phyloP scores from a whole-genome alignment of 2,113 vertebrate species.

The Origma solitaria region DNA sequence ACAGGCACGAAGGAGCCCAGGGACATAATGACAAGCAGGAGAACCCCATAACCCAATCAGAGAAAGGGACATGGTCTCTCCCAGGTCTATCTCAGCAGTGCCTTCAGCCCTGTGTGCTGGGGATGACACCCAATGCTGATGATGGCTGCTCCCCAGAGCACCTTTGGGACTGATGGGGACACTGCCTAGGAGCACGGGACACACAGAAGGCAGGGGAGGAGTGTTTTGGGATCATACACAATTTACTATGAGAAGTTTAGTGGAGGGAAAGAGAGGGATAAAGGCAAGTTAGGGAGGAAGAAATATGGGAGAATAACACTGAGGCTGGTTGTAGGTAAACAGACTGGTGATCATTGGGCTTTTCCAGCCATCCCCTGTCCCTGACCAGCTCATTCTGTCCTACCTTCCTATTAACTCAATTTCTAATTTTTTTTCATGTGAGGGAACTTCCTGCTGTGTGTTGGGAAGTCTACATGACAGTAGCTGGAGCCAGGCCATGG shows the following conservation, averaged over 20 bases:
- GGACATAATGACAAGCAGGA: neutral
- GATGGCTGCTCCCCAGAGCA: neutral
- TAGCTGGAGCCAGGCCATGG: neutral
- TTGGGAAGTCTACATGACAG: neutral
- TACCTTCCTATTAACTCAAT: neutral
- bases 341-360: neutral
- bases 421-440: neutral
- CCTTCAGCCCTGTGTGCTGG: rapidly evolving
- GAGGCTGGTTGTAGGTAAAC: neutral
- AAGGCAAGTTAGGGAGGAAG: neutral
- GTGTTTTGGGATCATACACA: neutral
- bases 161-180: neutral
- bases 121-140: neutral
- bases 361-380: neutral
- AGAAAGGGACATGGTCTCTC: neutral
- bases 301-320: neutral
- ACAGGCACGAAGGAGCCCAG: rapidly evolving
- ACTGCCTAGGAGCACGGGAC: neutral
- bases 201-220: neutral
- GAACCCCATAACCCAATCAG: neutral
- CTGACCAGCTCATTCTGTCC: neutral
- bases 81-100: neutral
- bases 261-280: neutral
- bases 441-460: neutral
- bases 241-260: neutral